These are phyloP conservation scores for Pseudomyrmex flavicornis DNA, from an alignment of 1,140 invertebrate species.

Conservation along the genomic window DNA sequence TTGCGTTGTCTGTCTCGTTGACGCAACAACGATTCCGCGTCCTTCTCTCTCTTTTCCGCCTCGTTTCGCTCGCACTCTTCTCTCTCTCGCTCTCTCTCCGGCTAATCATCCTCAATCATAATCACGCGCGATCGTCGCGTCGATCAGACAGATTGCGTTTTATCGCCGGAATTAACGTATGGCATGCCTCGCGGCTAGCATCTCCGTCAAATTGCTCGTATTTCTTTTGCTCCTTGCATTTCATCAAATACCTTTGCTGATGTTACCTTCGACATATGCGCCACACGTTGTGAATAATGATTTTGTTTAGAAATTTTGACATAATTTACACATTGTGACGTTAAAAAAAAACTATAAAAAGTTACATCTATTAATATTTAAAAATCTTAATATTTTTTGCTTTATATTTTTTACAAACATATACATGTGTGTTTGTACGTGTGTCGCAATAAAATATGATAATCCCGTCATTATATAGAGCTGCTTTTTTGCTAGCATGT, in stretches of 20 bases:
- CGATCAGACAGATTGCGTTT: constrained; percentile 65
- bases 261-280: neutral
- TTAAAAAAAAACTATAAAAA: constrained; percentile 22
- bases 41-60: constrained; percentile 46
- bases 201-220: constrained; percentile 41
- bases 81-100: constrained; percentile 11
- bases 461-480: constrained; percentile 45
- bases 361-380: too few species aligned
- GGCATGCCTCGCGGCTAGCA: constrained; percentile 25
- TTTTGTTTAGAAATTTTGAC: neutral
- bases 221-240: constrained; percentile 17
- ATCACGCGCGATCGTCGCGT: constrained; percentile 58
- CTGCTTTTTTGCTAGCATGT: neutral
- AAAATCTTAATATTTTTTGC: too few species aligned
- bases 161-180: constrained; percentile 58
- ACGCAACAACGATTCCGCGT: constrained; percentile 55
- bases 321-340: constrained; percentile 8
- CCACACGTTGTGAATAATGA: constrained; percentile 1
- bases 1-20: constrained; percentile 52
- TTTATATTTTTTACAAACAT: too few species aligned
- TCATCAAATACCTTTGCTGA: neutral
- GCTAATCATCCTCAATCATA: constrained; percentile 64
- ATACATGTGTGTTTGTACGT: too few species aligned
- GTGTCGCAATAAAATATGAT: constrained; percentile 18
- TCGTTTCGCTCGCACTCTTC: neutral